Evolutionary conservation across 2,113 vertebrate species (phyloP).

Genomic region (Chascanopsetta lugubris): DNA sequence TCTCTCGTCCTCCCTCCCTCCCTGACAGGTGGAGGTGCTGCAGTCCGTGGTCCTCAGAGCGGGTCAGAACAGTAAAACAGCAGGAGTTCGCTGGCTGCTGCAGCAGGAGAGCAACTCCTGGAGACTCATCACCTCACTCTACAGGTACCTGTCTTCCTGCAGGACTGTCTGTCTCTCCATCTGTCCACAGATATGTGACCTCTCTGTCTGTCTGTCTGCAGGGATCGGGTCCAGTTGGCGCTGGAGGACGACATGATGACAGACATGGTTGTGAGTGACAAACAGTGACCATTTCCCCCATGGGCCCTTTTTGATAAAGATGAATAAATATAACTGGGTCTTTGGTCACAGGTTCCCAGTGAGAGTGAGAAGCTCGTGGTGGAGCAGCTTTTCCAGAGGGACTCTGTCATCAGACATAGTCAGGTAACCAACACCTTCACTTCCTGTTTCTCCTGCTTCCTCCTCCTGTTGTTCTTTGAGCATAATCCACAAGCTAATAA

Average conservation of each 20-base stretch:
- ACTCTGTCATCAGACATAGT: conserved; percentile 91
- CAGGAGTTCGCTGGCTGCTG: conserved; percentile 94
- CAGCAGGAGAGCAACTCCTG: conserved; percentile 95
- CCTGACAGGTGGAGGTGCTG: conserved; percentile 85
- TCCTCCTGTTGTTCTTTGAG: too few species aligned
- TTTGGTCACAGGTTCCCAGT: conserved; percentile 82
- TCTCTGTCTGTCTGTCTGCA: conserved; percentile 59
- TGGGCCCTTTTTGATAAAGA: background rate
- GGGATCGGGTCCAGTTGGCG: conserved; percentile 89
- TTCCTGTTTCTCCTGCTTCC: too few species aligned
- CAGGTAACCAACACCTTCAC: conserved; percentile 84
- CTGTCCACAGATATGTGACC: background rate
- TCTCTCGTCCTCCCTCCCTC: background rate
- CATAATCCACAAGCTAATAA: too few species aligned
- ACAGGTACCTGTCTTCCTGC: conserved; percentile 80
- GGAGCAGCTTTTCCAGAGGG: conserved; percentile 92
- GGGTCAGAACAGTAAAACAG: conserved; percentile 93
- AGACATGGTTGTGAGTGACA: conserved; percentile 86
- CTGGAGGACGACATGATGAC: conserved; percentile 90
- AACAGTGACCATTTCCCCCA: background rate
- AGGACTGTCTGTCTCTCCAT: background rate
- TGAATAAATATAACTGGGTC: conserved; percentile 9
- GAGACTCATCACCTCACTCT: conserved; percentile 92
- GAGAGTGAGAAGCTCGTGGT: conserved; percentile 91
- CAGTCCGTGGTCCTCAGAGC: conserved; percentile 91